These are phyloP conservation scores for Ceryle rudis DNA, from an alignment of 2,797 vertebrate species.

Conservation along the genomic window DNA sequence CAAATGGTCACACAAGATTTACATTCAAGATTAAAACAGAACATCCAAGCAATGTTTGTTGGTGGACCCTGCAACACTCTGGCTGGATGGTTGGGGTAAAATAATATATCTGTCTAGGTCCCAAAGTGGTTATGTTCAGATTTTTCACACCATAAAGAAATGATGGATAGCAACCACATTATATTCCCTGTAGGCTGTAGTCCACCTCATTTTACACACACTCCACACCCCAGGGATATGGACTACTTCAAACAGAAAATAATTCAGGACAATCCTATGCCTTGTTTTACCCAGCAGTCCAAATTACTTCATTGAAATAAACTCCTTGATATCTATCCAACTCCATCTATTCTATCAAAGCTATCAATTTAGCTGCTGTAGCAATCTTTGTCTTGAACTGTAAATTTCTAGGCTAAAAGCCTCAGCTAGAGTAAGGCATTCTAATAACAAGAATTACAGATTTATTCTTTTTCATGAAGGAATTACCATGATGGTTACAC, in stretches of 20 bases:
- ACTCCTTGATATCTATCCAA: not conserved
- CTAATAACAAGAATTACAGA: not conserved
- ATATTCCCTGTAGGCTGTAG: not conserved
- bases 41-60: not conserved
- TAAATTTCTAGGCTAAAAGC: not conserved
- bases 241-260: not conserved
- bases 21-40: not conserved
- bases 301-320: not conserved
- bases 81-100: not conserved
- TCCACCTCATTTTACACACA: not conserved
- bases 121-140: not conserved
- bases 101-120: not conserved
- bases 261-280: not conserved
- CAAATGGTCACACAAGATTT: not conserved
- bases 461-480: not conserved
- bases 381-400: not conserved
- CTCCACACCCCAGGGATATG: accelerated
- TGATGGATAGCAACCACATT: not conserved
- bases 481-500: not conserved
- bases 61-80: not conserved
- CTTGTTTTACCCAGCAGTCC: not conserved
- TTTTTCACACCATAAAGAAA: not conserved
- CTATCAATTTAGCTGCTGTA: not conserved
- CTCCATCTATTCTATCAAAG: not conserved
- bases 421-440: not conserved